phyloP scores from a whole-genome alignment of 2,113 vertebrate genomes.

The Enhydra lutris region DNA sequence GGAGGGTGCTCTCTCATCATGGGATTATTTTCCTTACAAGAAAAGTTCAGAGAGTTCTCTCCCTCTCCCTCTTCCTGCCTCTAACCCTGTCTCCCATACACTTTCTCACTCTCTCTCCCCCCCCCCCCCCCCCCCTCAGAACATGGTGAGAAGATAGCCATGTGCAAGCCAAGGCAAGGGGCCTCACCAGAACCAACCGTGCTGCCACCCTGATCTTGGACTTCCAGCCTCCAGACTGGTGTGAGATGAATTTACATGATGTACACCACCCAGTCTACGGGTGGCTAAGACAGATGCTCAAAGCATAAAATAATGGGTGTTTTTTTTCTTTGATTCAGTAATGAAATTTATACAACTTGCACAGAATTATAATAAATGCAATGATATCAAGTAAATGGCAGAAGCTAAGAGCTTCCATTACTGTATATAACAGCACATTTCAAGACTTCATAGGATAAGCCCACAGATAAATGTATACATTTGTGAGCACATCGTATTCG shows the following conservation, averaged over 20 bases:
- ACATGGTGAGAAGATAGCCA: not conserved
- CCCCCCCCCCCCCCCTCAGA: not conserved
- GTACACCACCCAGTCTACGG: not conserved
- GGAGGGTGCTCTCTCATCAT: not conserved
- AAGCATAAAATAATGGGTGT: not conserved
- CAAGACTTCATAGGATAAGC: slow-evolving; percentile 46
- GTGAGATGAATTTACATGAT: not conserved
- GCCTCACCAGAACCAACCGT: not conserved
- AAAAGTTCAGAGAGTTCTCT: not conserved
- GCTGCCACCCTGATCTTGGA: not conserved
- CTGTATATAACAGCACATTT: slow-evolving; percentile 55
- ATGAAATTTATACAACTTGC: slow-evolving; percentile 28
- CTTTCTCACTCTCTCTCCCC: not conserved
- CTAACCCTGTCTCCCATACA: not conserved
- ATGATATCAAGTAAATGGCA: slow-evolving; percentile 49
- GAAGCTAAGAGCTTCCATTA: slow-evolving; percentile 29
- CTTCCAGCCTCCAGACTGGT: not conserved
- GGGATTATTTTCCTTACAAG: not conserved
- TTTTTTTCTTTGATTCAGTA: not conserved
- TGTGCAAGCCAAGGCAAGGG: not conserved
- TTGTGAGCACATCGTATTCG: not conserved
- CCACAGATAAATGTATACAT: slow-evolving; percentile 13
- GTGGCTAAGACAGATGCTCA: not conserved
- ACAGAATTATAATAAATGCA: slow-evolving; percentile 46
- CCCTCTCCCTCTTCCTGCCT: too few species aligned